These are phyloP conservation scores for Argentina silus DNA, from an alignment of 2,797 vertebrate species.

Conservation along the genomic window DNA sequence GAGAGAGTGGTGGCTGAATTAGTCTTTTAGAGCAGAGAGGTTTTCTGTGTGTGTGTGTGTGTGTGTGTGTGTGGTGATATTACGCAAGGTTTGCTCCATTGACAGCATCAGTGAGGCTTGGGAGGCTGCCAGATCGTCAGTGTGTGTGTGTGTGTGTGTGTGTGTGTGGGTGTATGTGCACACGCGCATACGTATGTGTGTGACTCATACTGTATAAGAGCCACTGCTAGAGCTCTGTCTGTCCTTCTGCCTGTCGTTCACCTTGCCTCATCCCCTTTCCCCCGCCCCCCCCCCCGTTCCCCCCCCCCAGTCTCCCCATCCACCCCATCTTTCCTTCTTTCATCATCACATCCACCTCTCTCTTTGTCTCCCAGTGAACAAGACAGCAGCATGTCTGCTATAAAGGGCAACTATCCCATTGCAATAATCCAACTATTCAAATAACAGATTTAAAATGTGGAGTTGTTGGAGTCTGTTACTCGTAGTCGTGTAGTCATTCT, in stretches of 20 bases:
- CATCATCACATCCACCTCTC: background rate
- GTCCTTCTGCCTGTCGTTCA: constrained; percentile 22
- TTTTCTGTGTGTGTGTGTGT: constrained; percentile 2
- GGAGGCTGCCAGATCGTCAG: constrained; percentile 34
- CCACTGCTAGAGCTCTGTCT: constrained; percentile 10
- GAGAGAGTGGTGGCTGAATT: background rate
- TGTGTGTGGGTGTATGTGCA: constrained; percentile 8
- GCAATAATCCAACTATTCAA: background rate
- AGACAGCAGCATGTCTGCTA: background rate
- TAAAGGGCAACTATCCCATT: background rate
- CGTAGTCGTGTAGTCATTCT: background rate
- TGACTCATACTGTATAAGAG: too few species aligned
- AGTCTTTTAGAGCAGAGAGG: background rate
- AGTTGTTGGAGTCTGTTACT: background rate
- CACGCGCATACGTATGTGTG: too few species aligned
- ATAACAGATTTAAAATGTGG: background rate
- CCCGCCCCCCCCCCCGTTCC: background rate
- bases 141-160: constrained; percentile 14
- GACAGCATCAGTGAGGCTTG: constrained; percentile 32
- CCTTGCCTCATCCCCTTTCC: constrained; percentile 40
- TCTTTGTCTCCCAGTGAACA: constrained; percentile 11
- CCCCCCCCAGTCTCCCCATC: too few species aligned
- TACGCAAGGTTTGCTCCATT: constrained; percentile 45
- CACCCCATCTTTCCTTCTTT: too few species aligned
- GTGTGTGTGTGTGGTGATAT: constrained; percentile 29